These are phyloP conservation scores for Seriola quinqueradiata DNA, from an alignment of 2,113 vertebrate genomes.

Conservation along the genomic window DNA sequence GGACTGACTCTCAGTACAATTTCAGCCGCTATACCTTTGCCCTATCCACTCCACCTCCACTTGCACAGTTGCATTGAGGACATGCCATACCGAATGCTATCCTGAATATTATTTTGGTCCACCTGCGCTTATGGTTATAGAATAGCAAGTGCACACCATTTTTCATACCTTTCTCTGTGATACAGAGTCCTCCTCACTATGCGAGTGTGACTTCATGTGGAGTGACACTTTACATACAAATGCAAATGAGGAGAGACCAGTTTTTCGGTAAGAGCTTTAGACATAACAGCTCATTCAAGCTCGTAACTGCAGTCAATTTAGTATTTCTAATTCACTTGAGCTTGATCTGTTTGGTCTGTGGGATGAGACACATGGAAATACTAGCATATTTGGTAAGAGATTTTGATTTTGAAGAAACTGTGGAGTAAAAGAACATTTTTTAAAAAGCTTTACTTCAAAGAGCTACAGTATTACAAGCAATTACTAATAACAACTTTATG, in stretches of 20 bases:
- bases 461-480: neutral
- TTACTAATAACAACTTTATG: conserved; percentile 2
- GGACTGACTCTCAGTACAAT: conserved; percentile 18
- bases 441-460: neutral
- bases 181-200: neutral
- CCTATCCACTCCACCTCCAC: neutral
- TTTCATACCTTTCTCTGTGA: neutral
- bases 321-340: neutral
- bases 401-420: neutral
- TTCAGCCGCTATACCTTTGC: neutral
- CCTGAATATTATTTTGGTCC: neutral
- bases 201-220: neutral
- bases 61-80: neutral
- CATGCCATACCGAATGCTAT: neutral
- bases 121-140: conserved; percentile 20
- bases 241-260: conserved; percentile 19
- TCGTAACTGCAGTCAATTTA: neutral
- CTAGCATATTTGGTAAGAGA: neutral
- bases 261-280: neutral
- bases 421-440: neutral
- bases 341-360: conserved; percentile 7
- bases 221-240: conserved; percentile 1
- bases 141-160: neutral
- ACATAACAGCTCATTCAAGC: conserved; percentile 4
- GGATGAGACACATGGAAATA: neutral